A percentile compares a stretch with the other conserved stretches of the same genome.
Conservation (phyloP, 2,888 invertebrate species). For the Rosalia funebris region DNA sequence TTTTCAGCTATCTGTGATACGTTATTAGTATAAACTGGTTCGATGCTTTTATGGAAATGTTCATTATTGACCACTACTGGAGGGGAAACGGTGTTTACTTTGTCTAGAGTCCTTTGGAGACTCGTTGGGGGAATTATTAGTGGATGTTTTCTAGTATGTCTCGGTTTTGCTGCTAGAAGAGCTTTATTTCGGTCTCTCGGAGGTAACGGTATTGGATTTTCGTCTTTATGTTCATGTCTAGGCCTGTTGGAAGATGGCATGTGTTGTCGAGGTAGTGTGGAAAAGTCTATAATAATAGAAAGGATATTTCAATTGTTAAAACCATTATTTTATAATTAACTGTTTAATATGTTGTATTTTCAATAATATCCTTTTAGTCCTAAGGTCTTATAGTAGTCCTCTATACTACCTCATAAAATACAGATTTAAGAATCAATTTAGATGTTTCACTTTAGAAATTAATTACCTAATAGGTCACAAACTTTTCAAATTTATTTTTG, state of each 20-base stretch:
- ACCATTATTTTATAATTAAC: no score
- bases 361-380: no score
- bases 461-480: no score
- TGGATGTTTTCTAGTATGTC: conserved; percentile 85
- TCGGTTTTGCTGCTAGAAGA: conserved; percentile 72
- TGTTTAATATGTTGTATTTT: no score
- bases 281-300: no score
- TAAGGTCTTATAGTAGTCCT: no score
- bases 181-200: conserved; percentile 77
- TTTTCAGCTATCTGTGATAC: conserved; percentile 53
- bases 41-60: conserved; percentile 47
- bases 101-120: conserved; percentile 71
- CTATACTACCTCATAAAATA: no score
- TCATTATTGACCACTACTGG: conserved; percentile 49
- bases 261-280: conserved; percentile 45
- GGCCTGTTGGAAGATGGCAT: conserved; percentile 33
- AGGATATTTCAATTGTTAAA: no score
- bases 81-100: conserved; percentile 66
- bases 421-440: no score
- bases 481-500: no score
- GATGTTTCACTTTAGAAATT: no score
- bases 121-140: conserved; percentile 76
- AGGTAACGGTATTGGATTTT: conserved; percentile 81
- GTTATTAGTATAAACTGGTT: conserved; percentile 57
- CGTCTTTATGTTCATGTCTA: conserved; percentile 49